Conservation (phyloP, 2,797 vertebrate species). For the Acestrorhynchus altus region DNA sequence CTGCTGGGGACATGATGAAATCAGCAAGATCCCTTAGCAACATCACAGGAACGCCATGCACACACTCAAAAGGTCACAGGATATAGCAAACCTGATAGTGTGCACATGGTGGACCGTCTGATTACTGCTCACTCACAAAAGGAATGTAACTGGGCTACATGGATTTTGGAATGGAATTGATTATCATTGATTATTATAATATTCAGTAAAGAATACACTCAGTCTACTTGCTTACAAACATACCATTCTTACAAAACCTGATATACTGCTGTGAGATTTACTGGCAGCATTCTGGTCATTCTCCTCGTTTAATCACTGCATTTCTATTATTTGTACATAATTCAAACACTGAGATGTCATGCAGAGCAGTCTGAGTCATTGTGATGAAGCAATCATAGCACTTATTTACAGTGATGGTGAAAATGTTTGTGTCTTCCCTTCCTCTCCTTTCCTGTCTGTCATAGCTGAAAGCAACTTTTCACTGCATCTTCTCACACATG, state of each 20-base stretch:
- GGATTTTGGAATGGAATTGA: neutral
- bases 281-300: too few relatives aligned
- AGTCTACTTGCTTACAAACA: too few relatives aligned
- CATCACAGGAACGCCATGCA: conserved; percentile 18
- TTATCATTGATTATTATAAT: neutral
- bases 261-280: too few relatives aligned
- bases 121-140: neutral
- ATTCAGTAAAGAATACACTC: too few relatives aligned
- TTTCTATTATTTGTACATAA: too few relatives aligned
- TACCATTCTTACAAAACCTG: too few relatives aligned
- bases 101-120: neutral
- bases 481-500: neutral
- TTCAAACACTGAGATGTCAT: too few relatives aligned
- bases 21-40: conserved; percentile 39
- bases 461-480: neutral
- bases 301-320: too few relatives aligned
- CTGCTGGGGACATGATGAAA: conserved; percentile 9
- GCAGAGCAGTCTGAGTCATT: too few relatives aligned
- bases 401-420: too few relatives aligned
- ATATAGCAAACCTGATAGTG: neutral
- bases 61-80: neutral
- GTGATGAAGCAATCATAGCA: too few relatives aligned
- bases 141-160: neutral
- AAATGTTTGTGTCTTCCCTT: neutral
- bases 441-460: neutral